A percentile compares a stretch with the other conserved stretches of the same genome.
These are phyloP conservation scores for Copidosoma floridanum DNA, from an alignment of 1,140 invertebrate species.

Conservation along the genomic window DNA sequence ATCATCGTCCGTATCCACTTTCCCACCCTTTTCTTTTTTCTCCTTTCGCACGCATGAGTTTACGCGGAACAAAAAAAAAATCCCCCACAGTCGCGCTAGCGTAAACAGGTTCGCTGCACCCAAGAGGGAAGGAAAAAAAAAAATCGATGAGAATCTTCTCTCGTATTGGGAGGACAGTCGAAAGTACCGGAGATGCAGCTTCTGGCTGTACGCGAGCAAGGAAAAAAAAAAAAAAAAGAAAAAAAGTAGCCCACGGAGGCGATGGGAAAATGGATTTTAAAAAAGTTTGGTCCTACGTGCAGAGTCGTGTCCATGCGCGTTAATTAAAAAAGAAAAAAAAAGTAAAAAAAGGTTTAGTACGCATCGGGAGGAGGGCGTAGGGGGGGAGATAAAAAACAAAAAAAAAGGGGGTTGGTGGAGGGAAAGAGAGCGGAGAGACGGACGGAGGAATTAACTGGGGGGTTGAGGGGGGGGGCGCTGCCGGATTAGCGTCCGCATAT, in stretches of 20 bases:
- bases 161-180: too few relatives aligned
- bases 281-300: neutral
- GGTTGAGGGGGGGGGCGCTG: neutral
- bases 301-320: too few relatives aligned
- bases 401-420: neutral
- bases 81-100: slow-evolving; percentile 13
- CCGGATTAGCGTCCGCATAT: slow-evolving; percentile 50
- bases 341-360: neutral
- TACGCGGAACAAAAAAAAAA: neutral
- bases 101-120: neutral
- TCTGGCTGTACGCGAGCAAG: too few relatives aligned
- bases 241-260: slow-evolving; percentile 1
- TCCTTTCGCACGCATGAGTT: slow-evolving; percentile 11
- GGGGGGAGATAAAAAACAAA: neutral
- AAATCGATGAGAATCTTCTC: too few relatives aligned
- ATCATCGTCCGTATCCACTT: slow-evolving; percentile 2
- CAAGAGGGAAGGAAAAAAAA: neutral
- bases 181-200: too few relatives aligned
- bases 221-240: slow-evolving; percentile 2
- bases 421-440: slow-evolving; percentile 17
- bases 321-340: slow-evolving; percentile 23
- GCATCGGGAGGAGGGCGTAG: too few relatives aligned
- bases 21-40: neutral
- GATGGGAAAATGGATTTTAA: too few relatives aligned
- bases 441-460: slow-evolving; percentile 43